Evolutionary conservation across 2,797 vertebrate species (phyloP).

Genomic region (Gobionotothen gibberifrons): DNA sequence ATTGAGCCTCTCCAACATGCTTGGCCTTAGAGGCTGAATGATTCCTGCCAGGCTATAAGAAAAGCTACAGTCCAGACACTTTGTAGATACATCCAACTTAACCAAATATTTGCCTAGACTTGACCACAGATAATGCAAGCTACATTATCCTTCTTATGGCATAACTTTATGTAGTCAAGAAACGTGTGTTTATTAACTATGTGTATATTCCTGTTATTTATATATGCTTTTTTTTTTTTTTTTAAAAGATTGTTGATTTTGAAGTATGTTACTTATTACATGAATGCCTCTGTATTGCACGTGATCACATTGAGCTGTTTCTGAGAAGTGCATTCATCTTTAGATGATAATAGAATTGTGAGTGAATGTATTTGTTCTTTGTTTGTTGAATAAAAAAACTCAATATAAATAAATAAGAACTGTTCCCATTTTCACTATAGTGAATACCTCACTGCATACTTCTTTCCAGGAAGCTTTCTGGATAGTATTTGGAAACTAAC

Average conservation of each 20-base stretch:
- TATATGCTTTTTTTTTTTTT: constrained; percentile 46
- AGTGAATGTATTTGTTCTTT: constrained; percentile 32
- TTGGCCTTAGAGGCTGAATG: constrained; percentile 65
- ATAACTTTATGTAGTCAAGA: constrained; percentile 15
- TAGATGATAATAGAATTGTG: constrained; percentile 18
- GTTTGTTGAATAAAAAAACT: constrained; percentile 59
- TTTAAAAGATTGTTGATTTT: constrained; percentile 46
- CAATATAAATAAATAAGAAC: not conserved
- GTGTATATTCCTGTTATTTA: constrained; percentile 77
- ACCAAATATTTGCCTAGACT: constrained; percentile 2
- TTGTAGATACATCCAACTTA: constrained; percentile 56
- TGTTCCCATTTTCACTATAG: not conserved
- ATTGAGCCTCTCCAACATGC: constrained; percentile 82
- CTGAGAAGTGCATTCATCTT: constrained; percentile 22
- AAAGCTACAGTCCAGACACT: constrained; percentile 19
- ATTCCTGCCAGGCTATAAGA: constrained; percentile 2
- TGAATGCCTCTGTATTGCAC: constrained; percentile 37
- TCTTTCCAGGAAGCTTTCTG: not conserved
- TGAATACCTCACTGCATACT: not conserved
- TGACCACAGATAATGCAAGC: not conserved
- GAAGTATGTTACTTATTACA: constrained; percentile 23
- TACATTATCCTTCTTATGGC: constrained; percentile 18
- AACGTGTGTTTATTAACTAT: constrained; percentile 43
- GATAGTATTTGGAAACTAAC: not conserved
- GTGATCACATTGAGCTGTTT: constrained; percentile 30